Evolutionary conservation across 2,888 invertebrate genomes (phyloP), one percentile per base, ranked within the genome.

Genomic region (Pemphredon lugubris): DNA sequence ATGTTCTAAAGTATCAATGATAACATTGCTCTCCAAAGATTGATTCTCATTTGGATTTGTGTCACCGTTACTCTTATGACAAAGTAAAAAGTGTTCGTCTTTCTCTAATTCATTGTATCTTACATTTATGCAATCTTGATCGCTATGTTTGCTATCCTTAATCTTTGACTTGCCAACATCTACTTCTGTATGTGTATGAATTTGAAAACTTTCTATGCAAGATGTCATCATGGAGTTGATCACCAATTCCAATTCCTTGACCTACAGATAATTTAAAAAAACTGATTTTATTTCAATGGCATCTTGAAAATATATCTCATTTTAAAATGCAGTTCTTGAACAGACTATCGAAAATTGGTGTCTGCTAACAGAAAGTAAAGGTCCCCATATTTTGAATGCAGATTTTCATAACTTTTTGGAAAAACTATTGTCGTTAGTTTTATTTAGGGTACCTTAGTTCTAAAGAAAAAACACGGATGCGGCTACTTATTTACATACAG

Each of bases 211-310:
- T 13, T 65, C 63, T 23, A 50, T 40, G 20, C 77, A 69, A 18
- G 83, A 69, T 50, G 73, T 81, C 47, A 88, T 82, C 69, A 86
- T 84, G 39, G 84, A 81, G 50, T 85, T 75, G 11, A 88, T 84
- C 53, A 88, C 83, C 51, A 79, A 84, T 54, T 85, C 84, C 61
- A 89, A 70, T 68, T 88, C 84, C 73, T 87, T 88, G 1, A 89
- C 86, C 89, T 89, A 21, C 11, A 45, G 3, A 20, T 16, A 54
- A 16, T 37, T 73, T 57, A 48, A 30, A 40, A 32, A 58, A 59
- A 50, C n/a, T n/a, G n/a, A 45, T 60, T 50, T 53, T 13, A 20
- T 40, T 40, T 39, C 30, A 59, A 16, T 42, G 58, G 26, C 4
- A 13, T 47, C 21, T 40, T 4, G 9, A 61, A 20, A 13, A n/a